phyloP scores from a whole-genome alignment of 1,140 invertebrate species.

The Saccostrea glomerata region DNA sequence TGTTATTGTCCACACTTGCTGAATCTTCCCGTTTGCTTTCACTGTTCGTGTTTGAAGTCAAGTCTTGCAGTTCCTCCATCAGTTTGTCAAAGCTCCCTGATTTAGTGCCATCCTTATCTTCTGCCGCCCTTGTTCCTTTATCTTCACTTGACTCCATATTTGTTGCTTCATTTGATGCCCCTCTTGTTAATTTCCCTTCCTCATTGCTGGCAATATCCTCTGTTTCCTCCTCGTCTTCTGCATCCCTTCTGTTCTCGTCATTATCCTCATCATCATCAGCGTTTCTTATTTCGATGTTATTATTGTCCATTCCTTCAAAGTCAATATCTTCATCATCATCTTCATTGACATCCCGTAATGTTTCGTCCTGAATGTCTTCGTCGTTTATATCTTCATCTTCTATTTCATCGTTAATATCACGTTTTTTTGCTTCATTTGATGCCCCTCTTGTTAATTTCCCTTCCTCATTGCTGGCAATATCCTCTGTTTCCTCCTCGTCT shows the following conservation, averaged over 20 bases:
- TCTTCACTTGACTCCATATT: neutral
- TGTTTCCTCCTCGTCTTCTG: neutral
- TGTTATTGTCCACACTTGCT: neutral
- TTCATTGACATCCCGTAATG: neutral
- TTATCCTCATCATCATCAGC: neutral
- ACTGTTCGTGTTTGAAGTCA: neutral
- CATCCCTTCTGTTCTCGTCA: neutral
- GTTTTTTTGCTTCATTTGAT: neutral
- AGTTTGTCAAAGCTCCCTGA: neutral
- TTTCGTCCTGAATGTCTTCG: neutral
- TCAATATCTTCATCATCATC: neutral
- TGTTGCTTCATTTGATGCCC: neutral
- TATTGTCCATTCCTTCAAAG: neutral
- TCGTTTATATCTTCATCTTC: neutral
- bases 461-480: neutral
- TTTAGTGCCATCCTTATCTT: neutral
- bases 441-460: no score
- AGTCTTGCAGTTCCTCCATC: neutral
- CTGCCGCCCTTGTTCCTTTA: neutral
- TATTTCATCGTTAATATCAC: neutral
- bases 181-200: no score
- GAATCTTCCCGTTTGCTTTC: constrained; percentile 3
- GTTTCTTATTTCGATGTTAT: neutral
- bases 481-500: neutral
- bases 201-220: neutral